A percentile compares a stretch with the other conserved stretches of the same genome.
These are phyloP conservation scores for Coelopa frigida DNA, from an alignment of 1,140 invertebrate species.

Conservation along the genomic window DNA sequence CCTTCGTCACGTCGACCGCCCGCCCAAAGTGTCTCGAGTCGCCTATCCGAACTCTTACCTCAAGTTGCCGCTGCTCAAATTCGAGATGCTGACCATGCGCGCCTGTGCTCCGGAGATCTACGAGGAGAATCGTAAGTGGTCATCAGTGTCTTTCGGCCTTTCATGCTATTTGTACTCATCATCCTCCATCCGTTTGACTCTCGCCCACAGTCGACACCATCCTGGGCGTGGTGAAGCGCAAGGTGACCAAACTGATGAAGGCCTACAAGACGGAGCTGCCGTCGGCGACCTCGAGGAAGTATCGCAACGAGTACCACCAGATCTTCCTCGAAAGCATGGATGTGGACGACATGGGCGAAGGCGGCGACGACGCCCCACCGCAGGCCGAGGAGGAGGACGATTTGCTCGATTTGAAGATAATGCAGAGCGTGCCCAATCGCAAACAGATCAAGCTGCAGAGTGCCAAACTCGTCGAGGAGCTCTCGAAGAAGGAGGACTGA, in stretches of 20 bases:
- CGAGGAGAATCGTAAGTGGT: conserved; percentile 32
- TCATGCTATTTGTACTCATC: neutral
- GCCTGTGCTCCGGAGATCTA: conserved; percentile 31
- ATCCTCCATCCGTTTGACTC: neutral
- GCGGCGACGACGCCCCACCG: conserved; percentile 11
- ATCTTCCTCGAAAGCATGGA: conserved; percentile 26
- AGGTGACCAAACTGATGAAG: conserved; percentile 34
- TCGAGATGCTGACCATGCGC: conserved; percentile 37
- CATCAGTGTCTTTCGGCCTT: neutral
- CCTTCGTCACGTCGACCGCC: conserved; percentile 30
- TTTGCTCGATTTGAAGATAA: conserved; percentile 27
- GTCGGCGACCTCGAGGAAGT: conserved; percentile 18
- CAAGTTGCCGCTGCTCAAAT: conserved; percentile 35
- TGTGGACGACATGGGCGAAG: conserved; percentile 14
- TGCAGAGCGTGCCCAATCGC: conserved; percentile 34
- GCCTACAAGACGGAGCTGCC: conserved; percentile 28
- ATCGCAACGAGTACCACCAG: conserved; percentile 29
- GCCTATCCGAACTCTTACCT: conserved; percentile 36
- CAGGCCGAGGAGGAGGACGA: conserved; percentile 23
- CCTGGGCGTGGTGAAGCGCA: conserved; percentile 30
- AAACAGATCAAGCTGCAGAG: conserved; percentile 38
- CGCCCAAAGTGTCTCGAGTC: conserved; percentile 21
- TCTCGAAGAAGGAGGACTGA: conserved; percentile 31
- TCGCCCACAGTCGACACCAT: conserved; percentile 32
- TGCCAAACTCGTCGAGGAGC: conserved; percentile 28